phyloP scores from a whole-genome alignment of 2,888 invertebrate species.

The Drosophila pullipes region DNA sequence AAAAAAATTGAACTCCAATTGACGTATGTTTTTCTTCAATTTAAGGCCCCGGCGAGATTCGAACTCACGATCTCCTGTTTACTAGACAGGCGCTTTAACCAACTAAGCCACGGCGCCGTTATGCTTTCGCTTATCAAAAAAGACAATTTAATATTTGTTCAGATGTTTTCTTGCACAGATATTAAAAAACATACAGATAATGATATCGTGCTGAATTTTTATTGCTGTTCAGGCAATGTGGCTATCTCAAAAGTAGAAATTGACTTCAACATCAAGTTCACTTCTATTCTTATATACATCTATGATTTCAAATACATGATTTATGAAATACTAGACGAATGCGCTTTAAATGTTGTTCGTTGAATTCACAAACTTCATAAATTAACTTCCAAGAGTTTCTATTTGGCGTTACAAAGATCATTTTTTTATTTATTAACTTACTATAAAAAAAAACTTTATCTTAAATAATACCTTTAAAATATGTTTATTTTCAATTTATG shows the following conservation, averaged over 20 bases:
- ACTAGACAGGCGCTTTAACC: constrained; percentile 85
- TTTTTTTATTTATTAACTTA: background rate
- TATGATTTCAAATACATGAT: background rate
- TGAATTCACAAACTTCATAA: background rate
- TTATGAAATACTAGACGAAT: background rate
- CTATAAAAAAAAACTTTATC: background rate
- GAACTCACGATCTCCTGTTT: constrained; percentile 85
- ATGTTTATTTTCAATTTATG: background rate
- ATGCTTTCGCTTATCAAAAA: background rate
- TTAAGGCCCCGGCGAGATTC: constrained; percentile 84
- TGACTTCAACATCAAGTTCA: too few relatives aligned
- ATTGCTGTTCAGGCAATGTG: background rate
- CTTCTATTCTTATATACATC: background rate
- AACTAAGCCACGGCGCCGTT: constrained; percentile 85
- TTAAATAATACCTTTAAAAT: background rate
- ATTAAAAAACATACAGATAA: constrained; percentile 19
- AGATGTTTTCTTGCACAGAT: constrained; percentile 31
- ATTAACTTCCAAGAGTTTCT: background rate
- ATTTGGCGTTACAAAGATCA: background rate
- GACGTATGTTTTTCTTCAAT: background rate
- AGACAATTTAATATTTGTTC: constrained; percentile 50
- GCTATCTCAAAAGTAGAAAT: background rate
- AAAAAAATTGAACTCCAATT: background rate
- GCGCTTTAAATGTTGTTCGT: background rate
- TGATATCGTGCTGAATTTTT: background rate